Evolutionary conservation across 2,113 vertebrate species (phyloP), one percentile per base, ranked within the genome.

Genomic region (Xiphias gladius): DNA sequence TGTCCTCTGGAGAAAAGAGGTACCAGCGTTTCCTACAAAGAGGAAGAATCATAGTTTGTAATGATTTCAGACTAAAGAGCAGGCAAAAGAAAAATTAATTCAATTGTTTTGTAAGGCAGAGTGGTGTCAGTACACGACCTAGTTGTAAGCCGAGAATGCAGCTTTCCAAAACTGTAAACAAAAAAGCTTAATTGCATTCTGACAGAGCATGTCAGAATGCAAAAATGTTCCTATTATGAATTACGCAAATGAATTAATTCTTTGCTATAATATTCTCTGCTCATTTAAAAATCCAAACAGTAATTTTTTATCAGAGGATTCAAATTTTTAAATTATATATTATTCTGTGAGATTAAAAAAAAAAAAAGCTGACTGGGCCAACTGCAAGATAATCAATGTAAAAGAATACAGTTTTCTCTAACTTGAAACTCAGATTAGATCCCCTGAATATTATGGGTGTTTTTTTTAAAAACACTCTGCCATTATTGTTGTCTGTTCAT

Each of bases 1-100:
- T 95, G 91, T 99, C 97, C 73, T 95, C 96, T n/a, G 97, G 97
- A 76, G 97, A 96, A 81, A 98, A 99, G 22, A 99, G 96, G 91
- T 97, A 95, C 98, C 98, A 99, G 80, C 93, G 94, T 92, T 99
- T 99, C 89, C 98, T 99, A n/a, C 1, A 3, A 28, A 69, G 3
- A 55, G 12, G 11, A 62, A 77, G 58, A 22, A 72, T 5, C 4
- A 41, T 3, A 39, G 13, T 13, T 41, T 26, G 26, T 48, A 5
- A 58, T 2, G 16, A 65, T 7, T 52, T 77, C 5, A 73, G 43
- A 46, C 4, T 19, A 11, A 55, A 28, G 61, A 30, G 39, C 16
- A 22, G 16, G 6, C 8, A 41, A 39, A 30, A 4, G 5, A 59
- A 28, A 28, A 28, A 28, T 50, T 1, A 4, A 57, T 17, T 43